Base-by-base conservation (phyloP, 1,140 invertebrate species). In the Ceratina australensis region DNA sequence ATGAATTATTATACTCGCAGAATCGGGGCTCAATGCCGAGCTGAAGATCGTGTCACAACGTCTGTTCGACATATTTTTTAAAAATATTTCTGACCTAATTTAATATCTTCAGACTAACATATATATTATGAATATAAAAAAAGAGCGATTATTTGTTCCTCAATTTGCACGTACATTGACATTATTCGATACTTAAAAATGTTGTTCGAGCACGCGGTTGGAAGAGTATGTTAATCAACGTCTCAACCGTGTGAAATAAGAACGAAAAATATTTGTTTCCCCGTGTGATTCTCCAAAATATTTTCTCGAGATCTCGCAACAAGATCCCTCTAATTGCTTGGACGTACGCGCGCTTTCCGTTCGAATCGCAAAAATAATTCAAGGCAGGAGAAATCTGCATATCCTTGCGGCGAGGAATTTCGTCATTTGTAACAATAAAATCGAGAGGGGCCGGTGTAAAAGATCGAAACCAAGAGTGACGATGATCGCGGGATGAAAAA, bases 1-100 rank as follows among this genome's bases (percentile, higher is more conserved):
- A 56, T 28, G 22, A 72, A 83, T 83, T 83, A 83, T 54, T 59
- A 5, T 56, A 13, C n/a, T 47, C 20, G 33, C 28, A 47, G 20
- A 57, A 59, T 24, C 28, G n/a, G n/a, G 24, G 54, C 18, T 82
- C 56, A 20, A 13, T n/a, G 28, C 12, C 28, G n/a, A n/a, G 18
- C 13, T 28, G 18, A 15, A 26, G 20, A 8, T 42, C 33, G 33
- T 42, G 10, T 42, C 33, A 42, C 8, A 7, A 42, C 5, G 10
- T 7, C 33, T 42, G 7, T 42, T 42, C 10, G 33, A 42, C 7
- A 42, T 10, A 42, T 8, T 42, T 42, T 42, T 5, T 8, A 10
- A 42, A 42, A 42, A 42, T 42, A 33, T 33, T 33, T 33, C 3
- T 33, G 33, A 33, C 33, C 7, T 7, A 7, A 7, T 3, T 33